phyloP scores from a whole-genome alignment of 2,888 invertebrate genomes.

The Asteroscopus sphinx region DNA sequence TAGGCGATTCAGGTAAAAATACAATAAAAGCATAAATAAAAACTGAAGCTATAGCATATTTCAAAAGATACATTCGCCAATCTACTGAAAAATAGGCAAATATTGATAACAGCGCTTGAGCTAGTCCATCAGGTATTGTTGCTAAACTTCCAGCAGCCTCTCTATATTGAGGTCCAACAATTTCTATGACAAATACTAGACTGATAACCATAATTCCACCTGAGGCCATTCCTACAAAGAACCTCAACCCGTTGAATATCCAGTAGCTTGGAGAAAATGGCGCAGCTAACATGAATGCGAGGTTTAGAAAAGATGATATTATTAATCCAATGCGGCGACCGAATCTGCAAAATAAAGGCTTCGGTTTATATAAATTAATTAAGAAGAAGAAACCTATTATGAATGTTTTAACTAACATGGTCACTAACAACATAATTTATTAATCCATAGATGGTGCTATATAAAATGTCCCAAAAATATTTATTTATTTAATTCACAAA shows the following conservation, averaged over 20 bases:
- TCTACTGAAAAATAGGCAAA: slow-evolving; percentile 69
- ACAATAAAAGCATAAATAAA: slow-evolving; percentile 62
- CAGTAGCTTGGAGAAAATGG: slow-evolving; percentile 90
- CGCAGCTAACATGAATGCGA: slow-evolving; percentile 91
- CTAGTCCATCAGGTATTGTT: slow-evolving; percentile 68
- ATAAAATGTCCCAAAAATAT: too few species aligned
- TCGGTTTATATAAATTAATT: background rate
- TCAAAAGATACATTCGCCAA: slow-evolving; percentile 68
- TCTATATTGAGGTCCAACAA: slow-evolving; percentile 87
- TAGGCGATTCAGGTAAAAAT: slow-evolving; percentile 71
- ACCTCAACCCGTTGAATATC: slow-evolving; percentile 90
- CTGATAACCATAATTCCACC: slow-evolving; percentile 92
- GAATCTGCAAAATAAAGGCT: slow-evolving; percentile 61
- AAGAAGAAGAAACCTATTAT: too few species aligned
- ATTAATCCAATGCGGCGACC: slow-evolving; percentile 90
- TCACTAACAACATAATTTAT: too few species aligned
- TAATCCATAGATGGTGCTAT: too few species aligned
- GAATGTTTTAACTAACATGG: too few species aligned
- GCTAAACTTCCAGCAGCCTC: slow-evolving; percentile 72
- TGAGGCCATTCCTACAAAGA: slow-evolving; percentile 92
- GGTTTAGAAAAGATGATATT: slow-evolving; percentile 91
- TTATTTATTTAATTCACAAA: too few species aligned
- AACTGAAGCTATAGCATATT: slow-evolving; percentile 58
- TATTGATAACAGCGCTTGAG: slow-evolving; percentile 65
- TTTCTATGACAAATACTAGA: slow-evolving; percentile 88